Percentiles rank a stretch among this genome's conserved stretches.
These are phyloP conservation scores for Pollenia griseotomentosa DNA, from an alignment of 2,888 invertebrate genomes.

Conservation along the genomic window DNA sequence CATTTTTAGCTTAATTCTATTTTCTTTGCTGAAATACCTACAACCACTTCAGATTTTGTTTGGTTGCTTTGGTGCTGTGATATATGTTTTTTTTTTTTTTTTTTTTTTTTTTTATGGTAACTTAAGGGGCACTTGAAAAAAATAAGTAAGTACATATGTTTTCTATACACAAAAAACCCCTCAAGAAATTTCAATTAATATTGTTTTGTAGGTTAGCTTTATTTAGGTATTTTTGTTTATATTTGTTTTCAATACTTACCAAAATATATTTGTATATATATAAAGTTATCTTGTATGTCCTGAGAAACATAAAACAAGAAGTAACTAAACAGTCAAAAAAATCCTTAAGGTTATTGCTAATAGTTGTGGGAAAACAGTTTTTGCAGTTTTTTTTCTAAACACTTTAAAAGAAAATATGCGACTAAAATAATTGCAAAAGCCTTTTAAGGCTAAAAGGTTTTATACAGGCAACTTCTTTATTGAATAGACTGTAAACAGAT, in stretches of 20 bases:
- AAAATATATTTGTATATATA: not conserved
- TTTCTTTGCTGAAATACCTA: too few species aligned
- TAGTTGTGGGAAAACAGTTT: conserved; percentile 2
- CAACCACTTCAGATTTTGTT: too few species aligned
- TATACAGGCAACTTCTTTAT: not conserved
- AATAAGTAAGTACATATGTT: too few species aligned
- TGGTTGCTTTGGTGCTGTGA: too few species aligned
- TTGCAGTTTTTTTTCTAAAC: not conserved
- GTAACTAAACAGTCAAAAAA: conserved; percentile 1
- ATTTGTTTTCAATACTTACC: not conserved
- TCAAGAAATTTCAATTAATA: conserved; percentile 29
- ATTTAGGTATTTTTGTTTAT: not conserved
- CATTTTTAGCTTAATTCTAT: too few species aligned
- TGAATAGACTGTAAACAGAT: not conserved
- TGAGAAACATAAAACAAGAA: not conserved
- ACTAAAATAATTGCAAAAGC: not conserved
- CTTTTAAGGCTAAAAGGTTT: not conserved
- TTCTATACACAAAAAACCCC: conserved; percentile 20
- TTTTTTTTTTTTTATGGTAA: not conserved
- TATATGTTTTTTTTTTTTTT: too few species aligned
- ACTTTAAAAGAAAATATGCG: not conserved
- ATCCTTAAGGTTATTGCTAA: conserved; percentile 28
- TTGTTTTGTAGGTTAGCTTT: conserved; percentile 30
- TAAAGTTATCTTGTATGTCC: not conserved
- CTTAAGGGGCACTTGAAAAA: conserved; percentile 32